A percentile compares a stretch with the other conserved stretches of the same genome.
phyloP scores from a whole-genome alignment of 2,113 vertebrate species.

The Sturnus vulgaris region DNA sequence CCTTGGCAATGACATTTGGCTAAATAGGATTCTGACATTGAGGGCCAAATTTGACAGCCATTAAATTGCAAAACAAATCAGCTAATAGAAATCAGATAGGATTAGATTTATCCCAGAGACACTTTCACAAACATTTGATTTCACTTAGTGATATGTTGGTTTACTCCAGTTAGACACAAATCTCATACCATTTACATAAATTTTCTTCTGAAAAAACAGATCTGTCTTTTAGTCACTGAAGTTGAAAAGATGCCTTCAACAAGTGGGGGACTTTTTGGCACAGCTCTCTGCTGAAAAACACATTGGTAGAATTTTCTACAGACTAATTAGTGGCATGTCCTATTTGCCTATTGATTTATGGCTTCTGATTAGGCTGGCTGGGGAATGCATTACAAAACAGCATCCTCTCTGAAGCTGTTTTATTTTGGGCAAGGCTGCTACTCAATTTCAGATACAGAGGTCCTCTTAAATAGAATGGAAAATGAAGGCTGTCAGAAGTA shows the following conservation, averaged over 20 bases:
- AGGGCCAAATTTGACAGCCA: slow-evolving; percentile 21
- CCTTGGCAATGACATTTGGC: background rate
- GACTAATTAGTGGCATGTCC: slow-evolving; percentile 7
- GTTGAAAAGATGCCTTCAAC: slow-evolving; percentile 35
- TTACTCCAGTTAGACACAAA: background rate
- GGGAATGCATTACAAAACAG: background rate
- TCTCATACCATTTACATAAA: slow-evolving; percentile 19
- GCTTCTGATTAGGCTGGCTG: background rate
- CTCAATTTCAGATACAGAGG: slow-evolving; percentile 25
- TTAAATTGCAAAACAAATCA: slow-evolving; percentile 34
- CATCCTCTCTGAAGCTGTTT: slow-evolving; percentile 11
- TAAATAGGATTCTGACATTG: background rate
- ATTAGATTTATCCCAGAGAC: background rate
- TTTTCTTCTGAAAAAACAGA: background rate
- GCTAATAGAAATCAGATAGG: slow-evolving; percentile 15
- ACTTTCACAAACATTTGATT: slow-evolving; percentile 9
- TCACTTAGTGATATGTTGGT: background rate
- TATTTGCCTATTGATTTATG: slow-evolving; percentile 13
- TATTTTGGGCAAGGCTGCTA: slow-evolving; percentile 4
- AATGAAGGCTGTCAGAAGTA: slow-evolving; percentile 46
- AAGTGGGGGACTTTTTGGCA: background rate
- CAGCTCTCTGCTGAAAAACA: background rate
- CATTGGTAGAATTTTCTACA: background rate
- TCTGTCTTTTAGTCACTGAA: background rate
- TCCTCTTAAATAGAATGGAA: slow-evolving; percentile 50